These are phyloP conservation scores for Netelia melanura DNA, from an alignment of 2,888 invertebrate genomes.

Conservation along the genomic window DNA sequence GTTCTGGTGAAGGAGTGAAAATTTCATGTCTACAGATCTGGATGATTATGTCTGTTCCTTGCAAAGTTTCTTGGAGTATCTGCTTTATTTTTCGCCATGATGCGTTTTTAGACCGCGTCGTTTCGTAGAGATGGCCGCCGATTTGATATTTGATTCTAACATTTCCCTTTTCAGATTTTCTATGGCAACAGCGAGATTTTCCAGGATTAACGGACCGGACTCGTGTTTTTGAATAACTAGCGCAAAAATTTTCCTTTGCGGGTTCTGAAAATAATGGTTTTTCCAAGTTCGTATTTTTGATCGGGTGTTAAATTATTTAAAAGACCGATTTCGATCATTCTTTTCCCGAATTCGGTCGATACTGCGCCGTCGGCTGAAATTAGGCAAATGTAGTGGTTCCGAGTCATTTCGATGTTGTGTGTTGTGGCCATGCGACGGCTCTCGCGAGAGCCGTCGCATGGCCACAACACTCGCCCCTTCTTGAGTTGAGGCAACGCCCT, in stretches of 20 bases:
- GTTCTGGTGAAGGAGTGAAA: background rate
- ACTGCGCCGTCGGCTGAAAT: slow-evolving; percentile 50
- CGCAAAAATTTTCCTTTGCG: slow-evolving; percentile 21
- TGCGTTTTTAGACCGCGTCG: too few species aligned
- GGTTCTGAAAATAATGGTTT: slow-evolving; percentile 21
- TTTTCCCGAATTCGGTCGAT: slow-evolving; percentile 21
- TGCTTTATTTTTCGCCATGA: too few species aligned
- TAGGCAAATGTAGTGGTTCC: slow-evolving; percentile 55
- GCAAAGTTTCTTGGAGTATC: background rate
- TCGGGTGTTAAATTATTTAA: slow-evolving; percentile 36
- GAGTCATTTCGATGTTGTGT: slow-evolving; percentile 58
- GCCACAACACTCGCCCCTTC: too few species aligned
- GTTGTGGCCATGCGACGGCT: too few species aligned
- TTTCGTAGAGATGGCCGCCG: slow-evolving; percentile 46
- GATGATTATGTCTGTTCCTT: background rate
- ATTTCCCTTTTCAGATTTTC: slow-evolving; percentile 34
- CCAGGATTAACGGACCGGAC: background rate
- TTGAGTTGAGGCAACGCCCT: too few species aligned
- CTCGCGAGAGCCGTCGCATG: too few species aligned
- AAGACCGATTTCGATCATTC: slow-evolving; percentile 33
- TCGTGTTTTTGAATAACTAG: slow-evolving; percentile 21
- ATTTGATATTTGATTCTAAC: slow-evolving; percentile 2
- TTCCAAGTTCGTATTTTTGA: slow-evolving; percentile 4
- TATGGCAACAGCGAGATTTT: slow-evolving; percentile 8
- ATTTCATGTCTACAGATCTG: background rate